Base-by-base conservation (phyloP, 2,797 vertebrate species). In the Brachyrhaphis roseni region DNA sequence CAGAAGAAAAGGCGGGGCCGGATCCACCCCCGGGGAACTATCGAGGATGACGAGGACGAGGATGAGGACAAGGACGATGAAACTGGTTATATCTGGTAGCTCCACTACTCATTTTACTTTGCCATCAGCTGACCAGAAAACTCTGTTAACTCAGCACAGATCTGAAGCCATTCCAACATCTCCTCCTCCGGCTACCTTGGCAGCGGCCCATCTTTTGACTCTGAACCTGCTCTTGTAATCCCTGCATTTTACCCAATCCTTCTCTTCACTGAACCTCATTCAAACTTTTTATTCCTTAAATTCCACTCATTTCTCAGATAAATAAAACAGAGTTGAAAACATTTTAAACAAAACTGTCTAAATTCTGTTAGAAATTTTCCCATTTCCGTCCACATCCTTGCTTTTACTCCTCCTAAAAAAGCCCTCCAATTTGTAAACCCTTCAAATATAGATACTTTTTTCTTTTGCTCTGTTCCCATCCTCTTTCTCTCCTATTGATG, bases 81-180 rank as follows among this genome's bases (percentile, higher is more conserved):
- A 94, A 96, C 95, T 15, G 97, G 97, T 87, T 98, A 98, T 93
- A 91, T 97, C 93, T 99, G 98, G 98, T 99, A 99, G 97, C 97
- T 96, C 91, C 68, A n/a, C 86, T 88, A 90, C 88, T 90, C 87
- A 81, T 90, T 87, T 82, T 79, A 62, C 75, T 84, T 90, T 93
- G 94, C 85, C 78, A 86, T 90, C 91, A 89, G 89, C 78, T 79
- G 88, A 93, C 93, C 78, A 94, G 95, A 97, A 96, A 97, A 96
- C 91, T 91, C 89, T 82, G 79, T 95, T 86, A 95, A 94, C 94
- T 92, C 96, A 95, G 96, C 96, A 96, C 97, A 97, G 94, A 95
- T 95, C 93, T 94, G 94, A 96, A 96, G 96, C 96, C 95, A 96
- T 96, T 96, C 95, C 94, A 94, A 86, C 79, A 73, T 92, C 91